Conservation (phyloP, 2,113 vertebrate genomes). For the Martes martes region DNA sequence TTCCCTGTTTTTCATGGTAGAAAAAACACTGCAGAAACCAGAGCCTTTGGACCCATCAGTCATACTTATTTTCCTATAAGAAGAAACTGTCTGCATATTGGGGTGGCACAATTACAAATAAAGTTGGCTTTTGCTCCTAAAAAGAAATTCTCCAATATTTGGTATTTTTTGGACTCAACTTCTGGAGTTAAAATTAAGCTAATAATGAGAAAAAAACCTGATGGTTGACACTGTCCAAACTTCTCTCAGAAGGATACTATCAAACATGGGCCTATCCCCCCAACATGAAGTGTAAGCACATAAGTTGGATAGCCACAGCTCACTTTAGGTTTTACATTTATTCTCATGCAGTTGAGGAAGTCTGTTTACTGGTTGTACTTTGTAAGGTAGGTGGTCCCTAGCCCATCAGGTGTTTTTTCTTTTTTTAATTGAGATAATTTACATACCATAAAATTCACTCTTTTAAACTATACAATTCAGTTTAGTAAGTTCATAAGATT, state of each 20-base stretch:
- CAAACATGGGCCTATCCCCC: neutral
- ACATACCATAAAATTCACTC: too few relatives aligned
- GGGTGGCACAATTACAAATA: neutral
- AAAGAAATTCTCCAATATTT: neutral
- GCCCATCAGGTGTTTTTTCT: neutral
- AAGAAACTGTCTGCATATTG: neutral
- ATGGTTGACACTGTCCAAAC: neutral
- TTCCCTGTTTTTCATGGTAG: neutral
- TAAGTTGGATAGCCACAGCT: neutral
- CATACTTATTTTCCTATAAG: neutral
- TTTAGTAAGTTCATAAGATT: neutral
- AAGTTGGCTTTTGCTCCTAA: neutral
- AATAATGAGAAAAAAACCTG: neutral
- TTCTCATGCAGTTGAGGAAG: neutral
- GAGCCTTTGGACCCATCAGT: neutral
- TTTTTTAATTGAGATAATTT: neutral
- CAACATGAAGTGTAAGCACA: neutral
- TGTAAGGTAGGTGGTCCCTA: neutral
- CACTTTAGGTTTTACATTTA: neutral
- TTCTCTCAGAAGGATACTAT: neutral
- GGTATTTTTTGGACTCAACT: neutral
- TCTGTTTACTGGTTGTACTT: neutral
- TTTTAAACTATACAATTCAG: neutral
- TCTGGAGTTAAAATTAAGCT: neutral
- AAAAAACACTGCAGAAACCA: neutral